A percentile compares a stretch with the other conserved stretches of the same genome.
Evolutionary conservation across 1,140 invertebrate species (phyloP).

Genomic region (Chymomyza costata): DNA sequence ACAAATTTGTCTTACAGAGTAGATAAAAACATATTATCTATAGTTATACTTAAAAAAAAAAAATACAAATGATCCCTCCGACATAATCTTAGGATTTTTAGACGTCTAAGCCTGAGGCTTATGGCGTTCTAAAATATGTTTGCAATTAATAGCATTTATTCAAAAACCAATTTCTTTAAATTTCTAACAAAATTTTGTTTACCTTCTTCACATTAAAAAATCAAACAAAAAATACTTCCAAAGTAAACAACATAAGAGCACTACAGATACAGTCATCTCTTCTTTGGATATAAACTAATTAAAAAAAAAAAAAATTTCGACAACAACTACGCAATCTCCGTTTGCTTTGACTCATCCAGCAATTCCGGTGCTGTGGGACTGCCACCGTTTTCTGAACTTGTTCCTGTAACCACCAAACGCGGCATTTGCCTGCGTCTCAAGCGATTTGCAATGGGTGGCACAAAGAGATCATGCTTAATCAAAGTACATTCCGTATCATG

Average conservation of each 20-base stretch:
- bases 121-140: too few relatives aligned
- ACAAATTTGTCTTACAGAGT: too few relatives aligned
- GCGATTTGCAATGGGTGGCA: slow-evolving; percentile 79
- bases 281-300: background rate
- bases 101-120: too few relatives aligned
- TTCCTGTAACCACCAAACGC: slow-evolving; percentile 50
- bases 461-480: slow-evolving; percentile 80
- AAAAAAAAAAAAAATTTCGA: background rate
- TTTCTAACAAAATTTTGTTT: too few relatives aligned
- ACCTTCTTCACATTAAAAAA: background rate
- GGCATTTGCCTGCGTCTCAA: slow-evolving; percentile 61
- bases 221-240: background rate
- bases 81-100: too few relatives aligned
- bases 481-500: slow-evolving; percentile 37
- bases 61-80: too few relatives aligned
- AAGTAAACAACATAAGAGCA: background rate
- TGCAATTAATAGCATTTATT: background rate
- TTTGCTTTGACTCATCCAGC: background rate
- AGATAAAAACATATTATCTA: too few relatives aligned
- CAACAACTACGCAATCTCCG: background rate
- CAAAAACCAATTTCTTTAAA: too few relatives aligned
- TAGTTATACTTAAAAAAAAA: too few relatives aligned
- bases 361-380: slow-evolving; percentile 1
- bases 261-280: too few relatives aligned
- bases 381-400: slow-evolving; percentile 46